Percentiles rank a stretch among this genome's conserved stretches.
Conservation (phyloP, 2,888 invertebrate species). For the Priocnemis perturbator region DNA sequence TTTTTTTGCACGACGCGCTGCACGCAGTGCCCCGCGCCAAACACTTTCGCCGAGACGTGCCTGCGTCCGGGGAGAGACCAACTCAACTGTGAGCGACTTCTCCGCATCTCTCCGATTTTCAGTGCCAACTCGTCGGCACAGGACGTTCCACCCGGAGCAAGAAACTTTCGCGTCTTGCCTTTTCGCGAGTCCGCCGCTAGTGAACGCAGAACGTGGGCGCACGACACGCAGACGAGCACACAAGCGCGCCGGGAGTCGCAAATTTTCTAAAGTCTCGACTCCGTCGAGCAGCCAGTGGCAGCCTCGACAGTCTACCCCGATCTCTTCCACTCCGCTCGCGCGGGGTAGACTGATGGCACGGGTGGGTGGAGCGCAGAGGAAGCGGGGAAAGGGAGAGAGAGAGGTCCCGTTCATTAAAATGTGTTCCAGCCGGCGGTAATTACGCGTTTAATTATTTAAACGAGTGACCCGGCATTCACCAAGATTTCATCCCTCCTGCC, state of each 20-base stretch:
- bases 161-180: conserved; percentile 18
- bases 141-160: background rate
- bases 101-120: conserved; percentile 24
- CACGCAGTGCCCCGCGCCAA: too few relatives aligned
- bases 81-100: conserved; percentile 27
- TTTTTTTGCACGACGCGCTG: too few relatives aligned
- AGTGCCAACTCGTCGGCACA: background rate
- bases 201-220: background rate
- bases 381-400: conserved; percentile 16
- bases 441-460: conserved; percentile 73
- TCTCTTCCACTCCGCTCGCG: conserved; percentile 3
- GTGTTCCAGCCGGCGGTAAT: conserved; percentile 65
- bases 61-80: background rate
- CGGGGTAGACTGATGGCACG: background rate
- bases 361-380: background rate
- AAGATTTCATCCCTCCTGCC: conserved; percentile 52
- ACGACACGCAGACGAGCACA: background rate
- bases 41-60: too few relatives aligned
- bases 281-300: background rate
- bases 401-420: conserved; percentile 68
- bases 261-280: conserved; percentile 26
- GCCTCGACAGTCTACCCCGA: conserved; percentile 13
- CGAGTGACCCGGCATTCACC: conserved; percentile 67
- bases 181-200: conserved; percentile 2
- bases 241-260: background rate